Evolutionary conservation across 2,888 invertebrate species (phyloP).

Genomic region (Pheosia tremula): DNA sequence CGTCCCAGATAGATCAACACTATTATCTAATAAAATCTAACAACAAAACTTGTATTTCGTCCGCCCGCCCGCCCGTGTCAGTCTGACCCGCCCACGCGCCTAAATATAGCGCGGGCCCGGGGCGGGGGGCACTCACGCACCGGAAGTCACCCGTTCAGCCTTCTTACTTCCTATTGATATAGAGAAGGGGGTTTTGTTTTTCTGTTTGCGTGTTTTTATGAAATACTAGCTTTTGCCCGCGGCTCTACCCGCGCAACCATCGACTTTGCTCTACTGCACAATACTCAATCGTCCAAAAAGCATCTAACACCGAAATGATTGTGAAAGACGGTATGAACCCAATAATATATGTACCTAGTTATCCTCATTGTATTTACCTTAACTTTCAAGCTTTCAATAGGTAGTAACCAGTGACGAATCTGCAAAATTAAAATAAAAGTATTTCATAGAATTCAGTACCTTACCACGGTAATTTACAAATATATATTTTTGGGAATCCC

Average conservation of each 20-base stretch:
- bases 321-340: too few species aligned
- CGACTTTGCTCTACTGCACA: too few species aligned
- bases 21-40: conserved; percentile 4
- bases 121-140: conserved; percentile 52
- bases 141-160: conserved; percentile 58
- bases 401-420: too few species aligned
- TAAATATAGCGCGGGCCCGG: conserved; percentile 41
- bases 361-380: too few species aligned
- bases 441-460: not conserved
- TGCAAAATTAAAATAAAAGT: not conserved
- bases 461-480: not conserved
- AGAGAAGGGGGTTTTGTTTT: conserved; percentile 33
- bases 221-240: not conserved
- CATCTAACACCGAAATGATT: too few species aligned
- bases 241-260: not conserved
- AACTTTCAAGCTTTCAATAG: not conserved
- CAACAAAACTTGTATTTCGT: conserved; percentile 18
- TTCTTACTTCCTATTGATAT: conserved; percentile 49
- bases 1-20: not conserved
- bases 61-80: conserved; percentile 34
- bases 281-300: too few species aligned
- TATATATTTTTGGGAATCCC: not conserved
- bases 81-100: conserved; percentile 41
- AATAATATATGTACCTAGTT: too few species aligned
- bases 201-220: conserved; percentile 19